Base-by-base conservation (phyloP, 1,140 invertebrate species). In the Phymastichus coffea region DNA sequence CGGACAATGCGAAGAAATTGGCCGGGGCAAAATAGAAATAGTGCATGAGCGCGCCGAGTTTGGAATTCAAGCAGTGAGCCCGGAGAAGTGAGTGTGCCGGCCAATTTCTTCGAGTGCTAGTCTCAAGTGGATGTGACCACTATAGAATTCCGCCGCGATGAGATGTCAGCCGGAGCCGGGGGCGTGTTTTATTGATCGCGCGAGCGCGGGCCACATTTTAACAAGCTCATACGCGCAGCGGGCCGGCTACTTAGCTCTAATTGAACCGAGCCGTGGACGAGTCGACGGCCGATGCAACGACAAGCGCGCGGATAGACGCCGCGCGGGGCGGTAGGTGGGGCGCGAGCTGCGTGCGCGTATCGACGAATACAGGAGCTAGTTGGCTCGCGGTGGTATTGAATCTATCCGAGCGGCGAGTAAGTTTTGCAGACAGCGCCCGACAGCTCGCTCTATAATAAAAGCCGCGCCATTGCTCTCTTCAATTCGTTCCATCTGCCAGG, bases 81-180 rank as follows among this genome's bases (percentile, higher is more conserved):
- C n/a, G n/a, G n/a, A n/a, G n/a, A n/a, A n/a, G n/a, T n/a, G n/a
- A n/a, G n/a, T n/a, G n/a, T n/a, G 66, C 68, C 60, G 69, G 70
- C 73, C 74, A 76, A 76, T 76, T 76, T 75, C 70, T 74, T 75
- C 74, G 70, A 76, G 74, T 76, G 70, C 71, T 65, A 61, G 63
- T 57, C 56, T 52, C 23, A 60, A 68, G 66, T 66, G 66, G 63
- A 65, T 64, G 64, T 55, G 47, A 49, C 65, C 56, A 47, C 65
- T 57, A 47, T 49, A 66, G 65, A 62, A 58, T 61, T 60, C 69
- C 63, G 74, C 74, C 73, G 70, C 71, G 66, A 74, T 70, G 68
- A 63, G 70, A 75, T 74, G 70, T 69, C 70, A 69, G 54, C 62
- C 63, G 65, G 67, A 72, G 73, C 70, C n/a, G n/a, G n/a, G n/a